These are phyloP conservation scores for Scyliorhinus canicula DNA, from an alignment of 2,797 vertebrate species.

Conservation along the genomic window DNA sequence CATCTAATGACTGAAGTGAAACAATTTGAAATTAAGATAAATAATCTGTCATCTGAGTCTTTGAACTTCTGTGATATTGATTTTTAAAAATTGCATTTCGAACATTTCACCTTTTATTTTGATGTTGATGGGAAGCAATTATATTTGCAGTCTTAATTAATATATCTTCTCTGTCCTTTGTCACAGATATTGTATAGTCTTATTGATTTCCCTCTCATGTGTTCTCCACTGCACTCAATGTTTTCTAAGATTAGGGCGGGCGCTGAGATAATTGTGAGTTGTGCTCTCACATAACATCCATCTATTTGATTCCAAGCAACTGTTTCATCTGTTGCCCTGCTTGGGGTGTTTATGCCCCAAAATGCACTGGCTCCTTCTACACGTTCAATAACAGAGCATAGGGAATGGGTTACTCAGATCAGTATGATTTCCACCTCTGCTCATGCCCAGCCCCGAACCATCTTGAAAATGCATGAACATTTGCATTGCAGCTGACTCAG, in stretches of 20 bases:
- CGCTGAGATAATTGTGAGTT: background rate
- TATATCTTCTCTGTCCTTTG: background rate
- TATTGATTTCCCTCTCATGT: background rate
- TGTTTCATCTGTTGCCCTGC: background rate
- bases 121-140: background rate
- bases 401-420: too few relatives aligned
- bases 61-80: background rate
- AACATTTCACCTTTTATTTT: background rate
- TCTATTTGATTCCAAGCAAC: background rate
- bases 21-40: constrained; percentile 4
- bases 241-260: background rate
- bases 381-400: background rate
- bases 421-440: background rate
- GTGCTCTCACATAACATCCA: background rate
- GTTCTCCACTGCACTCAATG: background rate
- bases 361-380: background rate
- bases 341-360: background rate
- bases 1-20: background rate
- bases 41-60: background rate
- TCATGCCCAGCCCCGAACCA: background rate
- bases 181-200: background rate
- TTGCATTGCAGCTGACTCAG: background rate
- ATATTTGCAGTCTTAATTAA: background rate
- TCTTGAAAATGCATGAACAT: background rate
- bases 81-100: background rate